Conservation (phyloP, 2,113 vertebrate genomes). For the Scomber scombrus region DNA sequence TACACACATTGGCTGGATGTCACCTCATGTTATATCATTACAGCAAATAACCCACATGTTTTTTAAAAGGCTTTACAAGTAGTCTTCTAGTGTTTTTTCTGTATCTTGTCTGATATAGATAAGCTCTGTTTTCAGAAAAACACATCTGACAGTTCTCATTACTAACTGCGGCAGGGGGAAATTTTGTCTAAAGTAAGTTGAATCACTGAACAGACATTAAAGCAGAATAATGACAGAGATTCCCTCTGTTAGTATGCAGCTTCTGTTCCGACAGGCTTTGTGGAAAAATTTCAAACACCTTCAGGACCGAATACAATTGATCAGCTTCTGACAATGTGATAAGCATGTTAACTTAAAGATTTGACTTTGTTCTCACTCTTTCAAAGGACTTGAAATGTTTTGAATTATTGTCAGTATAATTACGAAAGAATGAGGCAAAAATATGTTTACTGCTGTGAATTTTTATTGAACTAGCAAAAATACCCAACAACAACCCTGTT, state of each 20-base stretch:
- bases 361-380: background rate
- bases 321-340: slow-evolving; percentile 10
- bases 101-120: background rate
- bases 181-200: background rate
- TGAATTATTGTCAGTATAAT: background rate
- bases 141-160: no score
- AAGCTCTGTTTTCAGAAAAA: background rate
- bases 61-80: background rate
- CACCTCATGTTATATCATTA: no score
- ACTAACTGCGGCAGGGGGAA: background rate
- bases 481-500: background rate
- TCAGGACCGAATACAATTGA: slow-evolving; percentile 18
- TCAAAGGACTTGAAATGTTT: slow-evolving; percentile 1
- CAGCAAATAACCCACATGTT: no score
- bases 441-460: background rate
- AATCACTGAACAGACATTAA: slow-evolving; percentile 9
- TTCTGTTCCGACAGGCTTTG: background rate
- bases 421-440: background rate
- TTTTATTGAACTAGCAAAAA: background rate
- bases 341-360: background rate
- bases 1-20: no score
- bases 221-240: background rate
- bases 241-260: background rate
- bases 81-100: background rate
- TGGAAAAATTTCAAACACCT: slow-evolving; percentile 20